phyloP scores from a whole-genome alignment of 2,888 invertebrate genomes.

The Nymphalis polychloros region DNA sequence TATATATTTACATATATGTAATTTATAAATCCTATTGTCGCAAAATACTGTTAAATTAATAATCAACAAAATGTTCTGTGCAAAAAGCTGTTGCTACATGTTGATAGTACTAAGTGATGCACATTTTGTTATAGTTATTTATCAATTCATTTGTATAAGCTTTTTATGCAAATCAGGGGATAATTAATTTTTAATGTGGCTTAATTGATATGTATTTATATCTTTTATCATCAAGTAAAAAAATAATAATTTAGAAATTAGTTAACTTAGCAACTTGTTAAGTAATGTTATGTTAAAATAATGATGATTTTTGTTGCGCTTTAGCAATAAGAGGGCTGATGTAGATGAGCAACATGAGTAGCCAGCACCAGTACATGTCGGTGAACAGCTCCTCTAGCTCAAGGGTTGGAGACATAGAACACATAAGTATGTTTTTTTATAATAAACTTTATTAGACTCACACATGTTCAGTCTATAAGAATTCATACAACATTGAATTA shows the following conservation, averaged over 20 bases:
- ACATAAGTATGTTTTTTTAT: slow-evolving; percentile 71
- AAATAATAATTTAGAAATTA: background rate
- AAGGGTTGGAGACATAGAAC: slow-evolving; percentile 82
- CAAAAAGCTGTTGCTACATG: too few species aligned
- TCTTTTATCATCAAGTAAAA: background rate
- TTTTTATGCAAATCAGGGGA: too few species aligned
- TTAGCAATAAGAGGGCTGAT: slow-evolving; percentile 23
- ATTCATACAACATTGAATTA: too few species aligned
- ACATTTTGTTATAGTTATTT: too few species aligned
- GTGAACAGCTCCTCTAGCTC: slow-evolving; percentile 70
- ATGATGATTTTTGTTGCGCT: slow-evolving; percentile 1
- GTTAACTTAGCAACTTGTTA: background rate
- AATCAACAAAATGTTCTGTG: too few species aligned
- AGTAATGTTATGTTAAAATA: background rate
- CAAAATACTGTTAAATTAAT: too few species aligned
- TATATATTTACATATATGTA: too few species aligned
- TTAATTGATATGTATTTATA: too few species aligned
- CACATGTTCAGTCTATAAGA: background rate
- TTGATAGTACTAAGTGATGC: too few species aligned
- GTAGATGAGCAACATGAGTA: slow-evolving; percentile 64
- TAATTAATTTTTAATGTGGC: too few species aligned
- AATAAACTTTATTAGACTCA: background rate
- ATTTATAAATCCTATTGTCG: too few species aligned
- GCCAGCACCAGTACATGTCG: slow-evolving; percentile 80
- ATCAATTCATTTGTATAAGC: too few species aligned